Base-by-base conservation (phyloP, 2,113 vertebrate genomes). In the Brachirus orientalis region DNA sequence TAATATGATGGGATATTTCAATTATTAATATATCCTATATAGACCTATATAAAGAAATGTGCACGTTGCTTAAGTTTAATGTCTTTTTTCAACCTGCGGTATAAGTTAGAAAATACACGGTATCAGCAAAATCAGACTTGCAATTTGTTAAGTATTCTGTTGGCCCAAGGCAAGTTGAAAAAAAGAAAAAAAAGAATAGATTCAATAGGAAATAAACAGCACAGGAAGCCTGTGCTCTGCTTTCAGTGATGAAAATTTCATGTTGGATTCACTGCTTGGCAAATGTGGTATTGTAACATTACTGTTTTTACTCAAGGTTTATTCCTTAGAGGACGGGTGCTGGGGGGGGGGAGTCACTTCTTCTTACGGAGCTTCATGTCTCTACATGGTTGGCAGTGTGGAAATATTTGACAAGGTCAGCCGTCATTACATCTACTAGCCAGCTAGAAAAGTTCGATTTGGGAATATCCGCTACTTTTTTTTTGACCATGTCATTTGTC, bases 81-180 rank as follows among this genome's bases (percentile, higher is more conserved):
- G 28, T 28, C 28, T 28, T 28, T n/a, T 1, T 28, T 28, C 28
- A 28, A 28, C 28, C 28, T 28, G 28, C 28, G 28, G 28, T 28
- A 28, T 28, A 6, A 28, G 28, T 1, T 28, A 6, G 28, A 28
- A 28, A 28, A 28, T 28, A 28, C 28, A 28, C 28, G 6, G 28
- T 6, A 28, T 28, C 28, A 28, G 28, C 28, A 28, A 28, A 28
- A 28, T 3, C 28, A 28, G 28, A 28, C 38, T 48, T 46, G 11
- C 35, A 58, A 68, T 43, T 44, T 48, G 22, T 69, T 69, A 62
- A 53, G 54, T 70, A 58, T 74, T 75, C 59, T 7, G 4, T 16
- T 72, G 67, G 82, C 73, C 66, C 12, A 1, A 6, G 65, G 63
- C 43, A 5, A 51, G n/a, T 69, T 56, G 18, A 35, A 78, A 68